Evolutionary conservation across 2,113 vertebrate species (phyloP).

Genomic region (Bufo gargarizans): DNA sequence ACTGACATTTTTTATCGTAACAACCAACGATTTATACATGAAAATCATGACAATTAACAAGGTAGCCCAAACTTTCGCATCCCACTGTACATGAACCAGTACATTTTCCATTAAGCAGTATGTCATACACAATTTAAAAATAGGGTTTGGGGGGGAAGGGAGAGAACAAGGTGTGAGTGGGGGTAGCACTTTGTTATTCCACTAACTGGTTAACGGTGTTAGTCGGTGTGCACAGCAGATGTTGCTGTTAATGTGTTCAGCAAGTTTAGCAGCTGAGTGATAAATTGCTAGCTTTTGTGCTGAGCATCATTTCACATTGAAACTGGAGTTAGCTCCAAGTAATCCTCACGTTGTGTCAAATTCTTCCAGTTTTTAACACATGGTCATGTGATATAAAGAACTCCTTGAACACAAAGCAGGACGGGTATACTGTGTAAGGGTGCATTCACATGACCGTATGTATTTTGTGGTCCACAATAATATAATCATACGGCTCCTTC

Average conservation of each 20-base stretch:
- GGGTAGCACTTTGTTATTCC: neutral
- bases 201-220: constrained; percentile 22
- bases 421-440: too few species aligned
- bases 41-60: too few species aligned
- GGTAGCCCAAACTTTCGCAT: too few species aligned
- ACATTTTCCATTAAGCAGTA: neutral
- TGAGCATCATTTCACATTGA: constrained; percentile 21
- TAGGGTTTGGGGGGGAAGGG: neutral
- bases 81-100: too few species aligned
- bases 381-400: too few species aligned
- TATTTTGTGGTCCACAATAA: too few species aligned
- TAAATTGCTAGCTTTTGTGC: constrained; percentile 49
- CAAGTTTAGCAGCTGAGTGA: constrained; percentile 53
- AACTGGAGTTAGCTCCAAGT: constrained; percentile 31
- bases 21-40: too few species aligned
- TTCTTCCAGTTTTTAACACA: neutral
- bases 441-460: too few species aligned
- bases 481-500: too few species aligned
- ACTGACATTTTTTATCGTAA: too few species aligned
- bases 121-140: neutral
- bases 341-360: constrained; percentile 17
- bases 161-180: neutral
- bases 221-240: constrained; percentile 44
- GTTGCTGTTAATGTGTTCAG: constrained; percentile 51
- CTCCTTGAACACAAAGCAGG: too few species aligned